Evolutionary conservation across 2,797 vertebrate species (phyloP).

Genomic region (Oreortyx pictus): DNA sequence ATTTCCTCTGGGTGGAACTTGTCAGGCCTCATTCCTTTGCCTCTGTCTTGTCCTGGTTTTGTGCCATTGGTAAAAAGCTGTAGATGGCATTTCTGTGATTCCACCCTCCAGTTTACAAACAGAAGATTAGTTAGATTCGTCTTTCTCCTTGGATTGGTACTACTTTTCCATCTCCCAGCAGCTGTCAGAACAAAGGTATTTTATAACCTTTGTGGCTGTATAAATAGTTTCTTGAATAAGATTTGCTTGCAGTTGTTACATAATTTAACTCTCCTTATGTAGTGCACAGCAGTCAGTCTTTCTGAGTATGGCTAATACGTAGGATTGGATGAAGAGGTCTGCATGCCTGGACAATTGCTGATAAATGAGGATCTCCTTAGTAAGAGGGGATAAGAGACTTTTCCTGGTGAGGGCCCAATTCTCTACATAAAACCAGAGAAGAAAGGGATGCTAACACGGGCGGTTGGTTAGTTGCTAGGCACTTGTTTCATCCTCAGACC

Average conservation of each 20-base stretch:
- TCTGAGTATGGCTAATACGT: background rate
- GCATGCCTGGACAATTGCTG: background rate
- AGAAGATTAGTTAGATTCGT: background rate
- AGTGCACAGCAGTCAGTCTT: conserved; percentile 1
- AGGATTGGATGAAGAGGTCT: background rate
- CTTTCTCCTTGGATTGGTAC: background rate
- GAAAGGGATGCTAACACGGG: background rate
- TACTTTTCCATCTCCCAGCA: background rate
- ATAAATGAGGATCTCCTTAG: conserved; percentile 23
- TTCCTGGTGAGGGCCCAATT: conserved; percentile 22
- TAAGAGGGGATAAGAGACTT: conserved; percentile 13
- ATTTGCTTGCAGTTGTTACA: background rate
- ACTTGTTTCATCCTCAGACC: conserved; percentile 37
- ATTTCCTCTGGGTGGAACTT: fast-evolving
- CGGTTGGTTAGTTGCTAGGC: conserved; percentile 44
- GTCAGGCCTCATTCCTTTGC: background rate
- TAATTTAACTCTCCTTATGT: background rate
- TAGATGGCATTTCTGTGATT: background rate
- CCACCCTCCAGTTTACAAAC: background rate
- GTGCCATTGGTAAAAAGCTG: background rate
- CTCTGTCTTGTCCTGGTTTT: background rate
- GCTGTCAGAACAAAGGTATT: conserved; percentile 35
- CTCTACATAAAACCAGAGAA: background rate
- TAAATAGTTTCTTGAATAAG: background rate
- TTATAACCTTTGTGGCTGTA: conserved; percentile 14